Conservation (phyloP, 2,797 vertebrate genomes). For the Tangara arthus region DNA sequence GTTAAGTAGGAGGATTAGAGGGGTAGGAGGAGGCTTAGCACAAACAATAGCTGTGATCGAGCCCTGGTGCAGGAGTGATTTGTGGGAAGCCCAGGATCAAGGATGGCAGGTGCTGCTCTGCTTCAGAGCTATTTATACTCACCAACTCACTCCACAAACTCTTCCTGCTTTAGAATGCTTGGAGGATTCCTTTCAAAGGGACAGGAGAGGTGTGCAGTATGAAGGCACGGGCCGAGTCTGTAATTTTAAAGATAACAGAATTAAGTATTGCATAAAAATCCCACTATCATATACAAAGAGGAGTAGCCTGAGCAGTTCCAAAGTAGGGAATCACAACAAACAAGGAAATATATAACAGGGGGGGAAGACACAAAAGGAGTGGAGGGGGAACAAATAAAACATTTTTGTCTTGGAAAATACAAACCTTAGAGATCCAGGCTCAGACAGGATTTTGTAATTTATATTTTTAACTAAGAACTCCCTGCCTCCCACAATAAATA, state of each 20-base stretch:
- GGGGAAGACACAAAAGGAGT: background rate
- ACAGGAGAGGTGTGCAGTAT: background rate
- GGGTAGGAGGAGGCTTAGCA: slow-evolving; percentile 56
- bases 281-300: background rate
- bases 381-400: background rate
- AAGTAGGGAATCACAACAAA: background rate
- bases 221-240: background rate
- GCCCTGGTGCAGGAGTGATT: background rate
- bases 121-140: background rate
- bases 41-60: slow-evolving; percentile 56
- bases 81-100: slow-evolving; percentile 47
- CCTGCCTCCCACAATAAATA: background rate
- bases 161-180: background rate
- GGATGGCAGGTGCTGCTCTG: slow-evolving; percentile 55
- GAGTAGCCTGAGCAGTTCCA: background rate
- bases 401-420: background rate
- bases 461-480: background rate
- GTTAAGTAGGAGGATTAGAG: slow-evolving; percentile 22
- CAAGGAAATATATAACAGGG: accelerated
- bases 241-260: background rate
- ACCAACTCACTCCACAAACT: background rate
- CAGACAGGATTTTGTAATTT: background rate
- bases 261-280: background rate
- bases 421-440: background rate
- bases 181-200: background rate